Conservation (phyloP, 2,888 invertebrate species). For the Ophion ventricosus region DNA sequence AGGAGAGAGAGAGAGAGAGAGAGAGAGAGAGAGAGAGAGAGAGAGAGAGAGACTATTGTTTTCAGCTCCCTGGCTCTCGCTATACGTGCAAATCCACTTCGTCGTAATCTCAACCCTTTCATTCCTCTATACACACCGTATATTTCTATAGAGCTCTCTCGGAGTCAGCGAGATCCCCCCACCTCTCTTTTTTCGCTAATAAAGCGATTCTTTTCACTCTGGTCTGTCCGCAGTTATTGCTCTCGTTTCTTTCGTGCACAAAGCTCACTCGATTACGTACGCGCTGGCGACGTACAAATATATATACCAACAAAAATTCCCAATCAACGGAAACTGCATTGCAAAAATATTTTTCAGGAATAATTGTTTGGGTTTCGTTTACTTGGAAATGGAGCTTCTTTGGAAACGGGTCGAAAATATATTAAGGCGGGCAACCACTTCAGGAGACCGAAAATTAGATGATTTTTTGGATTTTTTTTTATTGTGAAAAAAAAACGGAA, state of each 20-base stretch:
- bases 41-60: constrained; percentile 74
- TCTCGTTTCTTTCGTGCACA: constrained; percentile 14
- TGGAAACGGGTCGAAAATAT: too few relatives aligned
- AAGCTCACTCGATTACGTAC: constrained; percentile 19
- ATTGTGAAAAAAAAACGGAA: too few relatives aligned
- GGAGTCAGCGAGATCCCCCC: background rate
- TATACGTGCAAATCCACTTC: constrained; percentile 42
- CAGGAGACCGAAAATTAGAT: too few relatives aligned
- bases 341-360: background rate
- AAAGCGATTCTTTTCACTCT: constrained; percentile 57
- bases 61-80: constrained; percentile 58
- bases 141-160: constrained; percentile 16
- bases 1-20: constrained; percentile 32
- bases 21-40: constrained; percentile 38
- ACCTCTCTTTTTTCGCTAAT: constrained; percentile 50
- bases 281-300: background rate
- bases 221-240: constrained; percentile 29
- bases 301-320: constrained; percentile 3
- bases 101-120: constrained; percentile 38
- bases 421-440: too few relatives aligned
- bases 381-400: too few relatives aligned
- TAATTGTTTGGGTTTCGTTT: too few relatives aligned
- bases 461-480: too few relatives aligned
- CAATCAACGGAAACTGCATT: background rate
- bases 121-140: background rate